Evolutionary conservation across 2,113 vertebrate genomes (phyloP).

Genomic region (Malurus melanocephalus): DNA sequence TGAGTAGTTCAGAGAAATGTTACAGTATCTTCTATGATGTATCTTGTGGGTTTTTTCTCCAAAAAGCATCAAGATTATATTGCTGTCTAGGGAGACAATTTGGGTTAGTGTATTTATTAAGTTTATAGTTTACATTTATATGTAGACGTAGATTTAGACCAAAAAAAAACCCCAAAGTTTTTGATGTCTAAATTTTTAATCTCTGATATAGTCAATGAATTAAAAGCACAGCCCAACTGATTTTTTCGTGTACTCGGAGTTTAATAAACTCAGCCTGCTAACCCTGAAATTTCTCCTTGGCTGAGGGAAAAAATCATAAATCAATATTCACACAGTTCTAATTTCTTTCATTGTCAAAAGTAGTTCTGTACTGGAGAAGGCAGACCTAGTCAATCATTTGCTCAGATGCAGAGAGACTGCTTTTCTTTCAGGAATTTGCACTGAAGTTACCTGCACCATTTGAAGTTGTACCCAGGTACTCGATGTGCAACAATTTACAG

Average conservation of each 20-base stretch:
- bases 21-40: background rate
- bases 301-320: background rate
- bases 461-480: constrained; percentile 8
- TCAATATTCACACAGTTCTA: background rate
- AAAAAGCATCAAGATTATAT: background rate
- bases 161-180: background rate
- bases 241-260: background rate
- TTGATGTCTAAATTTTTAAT: background rate
- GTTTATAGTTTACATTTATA: background rate
- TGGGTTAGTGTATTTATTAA: background rate
- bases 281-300: background rate
- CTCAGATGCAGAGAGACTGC: background rate
- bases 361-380: background rate
- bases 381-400: background rate
- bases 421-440: constrained; percentile 21
- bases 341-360: background rate
- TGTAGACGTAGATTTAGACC: background rate
- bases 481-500: background rate
- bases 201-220: background rate
- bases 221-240: background rate
- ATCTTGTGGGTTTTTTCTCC: background rate
- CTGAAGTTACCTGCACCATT: constrained; percentile 16
- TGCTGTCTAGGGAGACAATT: background rate
- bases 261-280: background rate
- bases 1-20: background rate